A percentile compares a stretch with the other conserved stretches of the same genome.
Conservation (phyloP, 2,888 invertebrate species). For the Sarcophaga variegata region DNA sequence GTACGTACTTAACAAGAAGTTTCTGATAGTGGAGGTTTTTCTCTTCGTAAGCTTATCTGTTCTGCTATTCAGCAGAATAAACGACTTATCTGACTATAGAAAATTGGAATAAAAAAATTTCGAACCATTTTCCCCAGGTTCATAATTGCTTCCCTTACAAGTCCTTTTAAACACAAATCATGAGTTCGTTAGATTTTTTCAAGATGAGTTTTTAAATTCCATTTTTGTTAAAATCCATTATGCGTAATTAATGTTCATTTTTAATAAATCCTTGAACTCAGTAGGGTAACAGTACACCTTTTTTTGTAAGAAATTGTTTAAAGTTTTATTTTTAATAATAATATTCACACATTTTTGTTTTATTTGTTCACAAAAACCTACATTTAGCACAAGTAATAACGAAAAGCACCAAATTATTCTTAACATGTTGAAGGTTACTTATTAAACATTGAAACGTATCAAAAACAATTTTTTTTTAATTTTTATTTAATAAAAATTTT, state of each 20-base stretch:
- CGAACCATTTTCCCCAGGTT: no score
- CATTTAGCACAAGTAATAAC: constrained; percentile 49
- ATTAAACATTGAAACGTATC: constrained; percentile 47
- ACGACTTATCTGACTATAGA: no score
- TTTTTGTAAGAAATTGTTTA: not conserved
- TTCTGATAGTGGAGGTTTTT: no score
- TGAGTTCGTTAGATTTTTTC: no score
- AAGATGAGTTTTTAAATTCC: no score
- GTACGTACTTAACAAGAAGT: no score
- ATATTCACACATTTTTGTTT: no score
- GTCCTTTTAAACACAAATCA: no score
- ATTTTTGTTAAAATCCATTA: not conserved
- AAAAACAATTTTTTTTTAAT: constrained; percentile 27
- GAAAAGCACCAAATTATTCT: constrained; percentile 57
- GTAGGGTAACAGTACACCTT: not conserved
- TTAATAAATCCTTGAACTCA: not conserved
- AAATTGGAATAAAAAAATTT: no score
- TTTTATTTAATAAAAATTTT: constrained; percentile 16
- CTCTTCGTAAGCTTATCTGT: no score
- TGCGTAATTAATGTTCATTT: not conserved
- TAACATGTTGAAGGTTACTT: constrained; percentile 64
- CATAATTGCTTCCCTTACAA: no score
- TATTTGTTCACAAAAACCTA: constrained; percentile 41
- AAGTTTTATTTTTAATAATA: not conserved
- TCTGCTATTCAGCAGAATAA: no score